A percentile compares a stretch with the other conserved stretches of the same genome.
These are phyloP conservation scores for Alces alces DNA, from an alignment of 2,113 vertebrate genomes.

Conservation along the genomic window DNA sequence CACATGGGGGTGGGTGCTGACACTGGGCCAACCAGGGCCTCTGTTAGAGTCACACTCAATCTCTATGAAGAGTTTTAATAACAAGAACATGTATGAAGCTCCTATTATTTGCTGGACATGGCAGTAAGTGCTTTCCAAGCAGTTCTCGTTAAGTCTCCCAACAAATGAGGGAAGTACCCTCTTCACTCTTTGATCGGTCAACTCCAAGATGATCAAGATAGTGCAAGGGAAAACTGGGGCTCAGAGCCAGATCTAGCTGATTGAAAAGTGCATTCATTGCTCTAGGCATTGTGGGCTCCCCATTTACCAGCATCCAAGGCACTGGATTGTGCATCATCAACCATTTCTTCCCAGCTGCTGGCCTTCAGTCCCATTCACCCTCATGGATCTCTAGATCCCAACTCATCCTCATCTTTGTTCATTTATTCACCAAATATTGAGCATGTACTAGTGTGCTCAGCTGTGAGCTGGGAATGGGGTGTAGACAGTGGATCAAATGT, in stretches of 20 bases:
- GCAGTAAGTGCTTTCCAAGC: neutral
- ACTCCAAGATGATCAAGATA: neutral
- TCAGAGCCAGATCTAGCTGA: neutral
- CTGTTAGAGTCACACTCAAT: neutral
- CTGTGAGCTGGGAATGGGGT: neutral
- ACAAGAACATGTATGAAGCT: neutral
- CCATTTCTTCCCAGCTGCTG: neutral
- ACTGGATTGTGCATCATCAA: neutral
- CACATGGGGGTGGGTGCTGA: fast-evolving
- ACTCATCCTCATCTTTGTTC: neutral
- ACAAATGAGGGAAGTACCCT: neutral
- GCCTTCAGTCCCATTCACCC: neutral
- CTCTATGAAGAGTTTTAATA: neutral
- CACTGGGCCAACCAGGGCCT: neutral
- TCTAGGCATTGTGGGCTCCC: neutral
- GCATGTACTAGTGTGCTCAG: neutral
- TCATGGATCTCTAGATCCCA: neutral
- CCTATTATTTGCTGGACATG: neutral
- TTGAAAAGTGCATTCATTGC: neutral
- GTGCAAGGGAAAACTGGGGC: neutral
- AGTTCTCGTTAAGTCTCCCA: neutral
- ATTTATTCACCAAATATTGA: neutral
- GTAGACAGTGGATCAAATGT: neutral
- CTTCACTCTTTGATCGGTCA: neutral
- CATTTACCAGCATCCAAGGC: neutral